phyloP scores from a whole-genome alignment of 37 sponge, comb jelly and placozoan species.

The Cliona cf. orientalis region DNA sequence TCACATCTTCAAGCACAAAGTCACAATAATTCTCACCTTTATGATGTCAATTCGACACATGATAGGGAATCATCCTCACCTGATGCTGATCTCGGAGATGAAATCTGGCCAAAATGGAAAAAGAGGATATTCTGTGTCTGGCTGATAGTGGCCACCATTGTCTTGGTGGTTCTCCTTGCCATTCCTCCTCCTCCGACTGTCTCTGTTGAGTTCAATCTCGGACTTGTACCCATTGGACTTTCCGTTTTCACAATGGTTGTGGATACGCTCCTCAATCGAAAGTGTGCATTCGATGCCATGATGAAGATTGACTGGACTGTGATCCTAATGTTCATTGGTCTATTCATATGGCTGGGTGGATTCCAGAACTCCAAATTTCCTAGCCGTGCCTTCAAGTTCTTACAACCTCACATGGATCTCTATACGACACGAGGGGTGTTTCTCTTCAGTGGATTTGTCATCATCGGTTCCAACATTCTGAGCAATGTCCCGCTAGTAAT shows the following conservation, averaged over 20 bases:
- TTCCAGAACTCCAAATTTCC: slow-evolving; percentile 81
- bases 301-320: slow-evolving; percentile 87
- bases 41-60: too few relatives aligned
- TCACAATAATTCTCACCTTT: too few relatives aligned
- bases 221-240: slow-evolving; percentile 75
- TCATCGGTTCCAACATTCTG: slow-evolving; percentile 80
- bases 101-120: slow-evolving; percentile 6
- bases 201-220: slow-evolving; percentile 74
- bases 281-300: slow-evolving; percentile 73
- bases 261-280: slow-evolving; percentile 67
- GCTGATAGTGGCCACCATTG: slow-evolving; percentile 44
- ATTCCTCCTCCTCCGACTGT: slow-evolving; percentile 48
- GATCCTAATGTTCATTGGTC: slow-evolving; percentile 88
- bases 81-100: not conserved
- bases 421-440: slow-evolving; percentile 58
- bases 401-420: slow-evolving; percentile 57
- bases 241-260: slow-evolving; percentile 75
- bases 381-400: slow-evolving; percentile 30
- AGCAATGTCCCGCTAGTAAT: slow-evolving; percentile 91
- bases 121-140: slow-evolving; percentile 41
- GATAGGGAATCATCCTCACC: too few relatives aligned
- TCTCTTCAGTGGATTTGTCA: slow-evolving; percentile 72
- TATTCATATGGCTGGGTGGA: slow-evolving; percentile 90
- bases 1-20: too few relatives aligned
- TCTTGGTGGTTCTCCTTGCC: slow-evolving; percentile 62